These are phyloP conservation scores for Nicator chloris DNA, from an alignment of 2,113 vertebrate genomes.

Conservation along the genomic window DNA sequence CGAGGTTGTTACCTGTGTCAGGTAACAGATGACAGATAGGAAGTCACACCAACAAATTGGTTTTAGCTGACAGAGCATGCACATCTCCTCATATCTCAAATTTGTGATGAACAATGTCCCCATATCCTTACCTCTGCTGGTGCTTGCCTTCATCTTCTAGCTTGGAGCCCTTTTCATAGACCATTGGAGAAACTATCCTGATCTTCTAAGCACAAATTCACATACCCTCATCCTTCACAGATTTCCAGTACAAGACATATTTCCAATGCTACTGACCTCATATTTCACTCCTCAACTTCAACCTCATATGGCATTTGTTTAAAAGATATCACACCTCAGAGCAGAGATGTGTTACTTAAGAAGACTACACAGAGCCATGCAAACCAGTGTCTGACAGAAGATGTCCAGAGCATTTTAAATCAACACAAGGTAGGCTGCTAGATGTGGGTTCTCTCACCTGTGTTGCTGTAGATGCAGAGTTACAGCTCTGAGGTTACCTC, in stretches of 20 bases:
- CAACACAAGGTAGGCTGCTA: neutral
- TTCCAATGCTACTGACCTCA: neutral
- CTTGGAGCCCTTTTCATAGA: neutral
- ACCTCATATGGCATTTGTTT: neutral
- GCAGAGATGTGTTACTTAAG: neutral
- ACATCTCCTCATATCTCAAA: neutral
- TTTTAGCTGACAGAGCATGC: neutral
- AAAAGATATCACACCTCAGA: neutral
- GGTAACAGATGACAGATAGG: neutral
- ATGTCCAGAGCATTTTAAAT: neutral
- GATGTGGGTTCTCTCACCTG: neutral
- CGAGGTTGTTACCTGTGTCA: neutral
- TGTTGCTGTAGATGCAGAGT: neutral
- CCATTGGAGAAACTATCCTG: neutral
- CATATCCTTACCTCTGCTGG: neutral
- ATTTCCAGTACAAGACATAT: neutral
- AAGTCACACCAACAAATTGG: neutral
- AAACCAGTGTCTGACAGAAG: neutral
- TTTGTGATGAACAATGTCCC: neutral
- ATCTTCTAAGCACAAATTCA: neutral
- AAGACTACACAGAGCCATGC: neutral
- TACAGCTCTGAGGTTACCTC: neutral
- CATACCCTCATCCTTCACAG: neutral
- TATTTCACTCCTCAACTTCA: neutral
- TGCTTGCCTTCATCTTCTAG: neutral